These are phyloP conservation scores for Prochilodus magdalenae DNA, from an alignment of 2,113 vertebrate genomes.

Conservation along the genomic window DNA sequence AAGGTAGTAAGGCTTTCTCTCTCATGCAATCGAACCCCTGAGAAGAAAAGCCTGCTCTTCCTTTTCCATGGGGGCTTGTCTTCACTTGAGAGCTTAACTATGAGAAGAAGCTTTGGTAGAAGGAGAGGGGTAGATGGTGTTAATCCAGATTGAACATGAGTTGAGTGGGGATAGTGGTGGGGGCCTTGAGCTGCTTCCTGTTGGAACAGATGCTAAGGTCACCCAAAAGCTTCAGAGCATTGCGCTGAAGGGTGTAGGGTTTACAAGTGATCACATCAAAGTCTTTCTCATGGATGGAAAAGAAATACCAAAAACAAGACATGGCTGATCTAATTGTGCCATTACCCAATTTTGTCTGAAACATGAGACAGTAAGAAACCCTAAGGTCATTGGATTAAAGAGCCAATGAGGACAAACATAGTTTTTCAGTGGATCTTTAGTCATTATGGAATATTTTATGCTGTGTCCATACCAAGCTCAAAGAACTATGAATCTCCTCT, in stretches of 20 bases:
- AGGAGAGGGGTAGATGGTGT: not conserved
- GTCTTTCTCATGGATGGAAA: constrained; percentile 11
- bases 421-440: not conserved
- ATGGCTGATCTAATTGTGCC: constrained; percentile 10
- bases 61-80: constrained; percentile 38
- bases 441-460: not conserved
- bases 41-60: constrained; percentile 62
- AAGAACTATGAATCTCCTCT: too few species aligned
- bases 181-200: constrained; percentile 39
- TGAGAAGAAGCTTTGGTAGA: constrained; percentile 11
- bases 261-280: constrained; percentile 39
- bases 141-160: constrained; percentile 39
- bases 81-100: constrained; percentile 24
- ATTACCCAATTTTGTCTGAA: not conserved
- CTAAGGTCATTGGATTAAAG: not conserved
- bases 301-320: constrained; percentile 3
- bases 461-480: not conserved
- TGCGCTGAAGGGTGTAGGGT: constrained; percentile 28
- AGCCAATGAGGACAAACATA: not conserved
- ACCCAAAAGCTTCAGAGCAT: constrained; percentile 34
- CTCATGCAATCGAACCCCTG: constrained; percentile 73
- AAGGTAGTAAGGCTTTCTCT: constrained; percentile 63
- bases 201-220: constrained; percentile 58
- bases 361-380: constrained; percentile 11
- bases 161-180: constrained; percentile 10